These are phyloP conservation scores for Ptychoptera albimana DNA, from an alignment of 2,888 invertebrate species.

Conservation along the genomic window DNA sequence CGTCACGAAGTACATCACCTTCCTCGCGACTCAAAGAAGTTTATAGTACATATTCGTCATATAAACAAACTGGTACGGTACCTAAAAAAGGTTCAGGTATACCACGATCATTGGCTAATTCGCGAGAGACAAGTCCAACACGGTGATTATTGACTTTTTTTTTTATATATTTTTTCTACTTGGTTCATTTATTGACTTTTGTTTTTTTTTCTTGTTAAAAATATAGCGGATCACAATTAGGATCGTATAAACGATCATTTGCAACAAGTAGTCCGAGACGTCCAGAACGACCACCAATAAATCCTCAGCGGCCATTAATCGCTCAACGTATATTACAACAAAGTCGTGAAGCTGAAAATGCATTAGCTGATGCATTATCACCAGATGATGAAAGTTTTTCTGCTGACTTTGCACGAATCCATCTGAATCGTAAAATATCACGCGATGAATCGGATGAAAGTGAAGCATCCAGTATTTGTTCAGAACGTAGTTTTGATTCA, in stretches of 20 bases:
- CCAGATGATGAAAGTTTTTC: constrained; percentile 32
- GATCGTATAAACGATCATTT: constrained; percentile 12
- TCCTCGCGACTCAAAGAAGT: constrained; percentile 68
- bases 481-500: constrained; percentile 76
- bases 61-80: constrained; percentile 33
- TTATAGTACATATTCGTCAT: constrained; percentile 32
- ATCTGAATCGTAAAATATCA: constrained; percentile 31
- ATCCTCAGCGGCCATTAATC: constrained; percentile 42
- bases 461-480: constrained; percentile 91
- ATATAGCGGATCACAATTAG: constrained; percentile 14
- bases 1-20: constrained; percentile 86
- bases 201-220: not conserved
- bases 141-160: constrained; percentile 29
- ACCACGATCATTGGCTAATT: constrained; percentile 50
- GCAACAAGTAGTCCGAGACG: constrained; percentile 22
- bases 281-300: constrained; percentile 37
- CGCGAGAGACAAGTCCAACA: constrained; percentile 49
- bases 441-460: constrained; percentile 78
- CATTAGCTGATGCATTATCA: constrained; percentile 57
- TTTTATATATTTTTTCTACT: constrained; percentile 12
- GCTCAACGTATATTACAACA: constrained; percentile 74
- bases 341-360: constrained; percentile 74
- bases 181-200: not conserved
- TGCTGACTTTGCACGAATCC: constrained; percentile 23
- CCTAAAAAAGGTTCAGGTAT: constrained; percentile 54